Percentiles rank a stretch among this genome's conserved stretches.
phyloP scores from a whole-genome alignment of 1,140 invertebrate genomes.

The Rhagoletis zephyria region DNA sequence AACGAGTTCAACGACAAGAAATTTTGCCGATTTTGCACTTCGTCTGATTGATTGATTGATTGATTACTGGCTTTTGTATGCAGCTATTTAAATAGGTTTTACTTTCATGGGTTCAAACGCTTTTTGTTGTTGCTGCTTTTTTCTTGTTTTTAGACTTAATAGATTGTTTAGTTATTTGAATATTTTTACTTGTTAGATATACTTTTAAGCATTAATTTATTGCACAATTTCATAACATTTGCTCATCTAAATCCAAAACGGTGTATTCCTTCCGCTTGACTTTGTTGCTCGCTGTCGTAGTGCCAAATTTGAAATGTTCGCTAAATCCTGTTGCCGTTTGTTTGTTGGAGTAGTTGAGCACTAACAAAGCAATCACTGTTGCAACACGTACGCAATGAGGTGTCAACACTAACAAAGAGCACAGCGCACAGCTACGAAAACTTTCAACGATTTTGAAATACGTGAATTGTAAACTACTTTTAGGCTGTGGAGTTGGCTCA shows the following conservation, averaged over 20 bases:
- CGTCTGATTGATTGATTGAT: slow-evolving; percentile 9
- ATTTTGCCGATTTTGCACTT: neutral
- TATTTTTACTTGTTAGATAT: too few species aligned
- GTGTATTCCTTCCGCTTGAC: neutral
- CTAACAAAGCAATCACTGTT: neutral
- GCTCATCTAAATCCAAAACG: neutral
- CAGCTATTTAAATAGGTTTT: neutral
- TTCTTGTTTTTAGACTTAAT: neutral
- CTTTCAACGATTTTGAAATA: neutral
- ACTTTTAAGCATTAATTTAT: neutral
- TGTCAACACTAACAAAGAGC: slow-evolving; percentile 11
- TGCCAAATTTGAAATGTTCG: neutral
- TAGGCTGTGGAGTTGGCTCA: neutral
- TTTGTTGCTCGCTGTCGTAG: neutral
- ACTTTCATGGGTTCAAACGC: neutral
- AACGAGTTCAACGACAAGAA: neutral
- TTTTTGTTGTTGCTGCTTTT: neutral
- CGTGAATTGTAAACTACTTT: neutral
- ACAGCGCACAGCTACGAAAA: neutral
- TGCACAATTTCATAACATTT: neutral
- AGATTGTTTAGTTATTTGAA: neutral
- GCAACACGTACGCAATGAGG: neutral
- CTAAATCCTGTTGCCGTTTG: neutral
- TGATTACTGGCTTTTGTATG: neutral
- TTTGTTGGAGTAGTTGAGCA: neutral